Evolutionary conservation across 1,140 invertebrate species (phyloP).

Genomic region (Plodia interpunctella): DNA sequence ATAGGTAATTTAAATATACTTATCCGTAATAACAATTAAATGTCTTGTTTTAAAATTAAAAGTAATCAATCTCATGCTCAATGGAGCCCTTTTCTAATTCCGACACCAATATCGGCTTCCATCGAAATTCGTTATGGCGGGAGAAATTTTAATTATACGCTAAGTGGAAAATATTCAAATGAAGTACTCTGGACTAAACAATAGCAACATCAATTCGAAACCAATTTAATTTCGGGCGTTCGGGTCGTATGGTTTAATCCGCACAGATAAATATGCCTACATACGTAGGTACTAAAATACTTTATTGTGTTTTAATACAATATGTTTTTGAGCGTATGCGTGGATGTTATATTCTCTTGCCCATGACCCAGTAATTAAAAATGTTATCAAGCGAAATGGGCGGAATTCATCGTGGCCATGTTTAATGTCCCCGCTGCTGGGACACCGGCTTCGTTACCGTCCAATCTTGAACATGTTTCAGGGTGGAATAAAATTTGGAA

Average conservation of each 20-base stretch:
- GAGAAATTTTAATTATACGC: constrained; percentile 47
- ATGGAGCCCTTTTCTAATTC: constrained; percentile 8
- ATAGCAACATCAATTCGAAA: constrained; percentile 38
- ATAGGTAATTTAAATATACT: too few species aligned
- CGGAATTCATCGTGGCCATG: too few species aligned
- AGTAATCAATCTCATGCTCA: neutral
- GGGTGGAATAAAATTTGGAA: too few species aligned
- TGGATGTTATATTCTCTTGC: neutral
- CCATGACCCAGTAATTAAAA: too few species aligned
- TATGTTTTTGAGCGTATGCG: neutral
- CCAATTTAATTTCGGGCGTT: constrained; percentile 33
- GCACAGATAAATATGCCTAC: constrained; percentile 17
- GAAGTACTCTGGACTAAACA: constrained; percentile 34
- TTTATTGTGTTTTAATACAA: constrained; percentile 9
- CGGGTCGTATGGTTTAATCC: constrained; percentile 14
- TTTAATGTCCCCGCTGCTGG: too few species aligned
- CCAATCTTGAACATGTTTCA: too few species aligned
- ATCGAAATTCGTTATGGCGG: constrained; percentile 31
- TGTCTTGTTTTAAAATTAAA: too few species aligned
- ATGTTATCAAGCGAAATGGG: too few species aligned
- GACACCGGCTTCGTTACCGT: too few species aligned
- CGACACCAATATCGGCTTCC: constrained; percentile 27
- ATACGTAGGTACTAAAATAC: constrained; percentile 1
- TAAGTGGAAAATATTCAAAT: constrained; percentile 56
- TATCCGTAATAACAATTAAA: too few species aligned